Percentiles rank a stretch among this genome's conserved stretches.
phyloP scores from a whole-genome alignment of 2,113 vertebrate genomes.

The Bubo bubo region DNA sequence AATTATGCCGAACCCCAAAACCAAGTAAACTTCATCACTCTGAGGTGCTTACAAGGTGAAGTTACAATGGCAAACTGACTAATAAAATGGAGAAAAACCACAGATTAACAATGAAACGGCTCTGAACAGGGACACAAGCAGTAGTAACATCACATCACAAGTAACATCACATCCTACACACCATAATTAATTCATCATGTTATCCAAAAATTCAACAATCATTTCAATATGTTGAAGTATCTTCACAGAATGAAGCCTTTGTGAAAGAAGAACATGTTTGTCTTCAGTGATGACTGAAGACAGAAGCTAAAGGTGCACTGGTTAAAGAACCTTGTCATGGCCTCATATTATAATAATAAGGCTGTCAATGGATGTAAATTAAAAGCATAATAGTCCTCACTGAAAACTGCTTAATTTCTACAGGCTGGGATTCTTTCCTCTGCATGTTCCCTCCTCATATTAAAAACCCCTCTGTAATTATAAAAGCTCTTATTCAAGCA shows the following conservation, averaged over 20 bases:
- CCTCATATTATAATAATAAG: not conserved
- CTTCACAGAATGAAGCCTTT: not conserved
- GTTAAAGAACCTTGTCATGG: not conserved
- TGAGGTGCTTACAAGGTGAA: not conserved
- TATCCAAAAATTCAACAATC: not conserved
- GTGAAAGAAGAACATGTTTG: not conserved
- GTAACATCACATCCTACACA: not conserved
- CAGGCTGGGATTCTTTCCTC: not conserved
- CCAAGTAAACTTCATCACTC: not conserved
- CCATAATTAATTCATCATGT: not conserved
- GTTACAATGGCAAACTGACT: not conserved
- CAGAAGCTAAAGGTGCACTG: not conserved
- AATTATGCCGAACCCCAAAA: not conserved
- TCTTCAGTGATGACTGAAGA: not conserved
- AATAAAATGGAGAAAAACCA: not conserved
- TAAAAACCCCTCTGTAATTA: not conserved
- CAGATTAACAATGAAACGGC: not conserved
- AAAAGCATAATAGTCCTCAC: not conserved
- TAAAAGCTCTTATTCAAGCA: not conserved
- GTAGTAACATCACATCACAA: not conserved
- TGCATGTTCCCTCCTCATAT: not conserved
- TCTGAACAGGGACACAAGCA: not conserved
- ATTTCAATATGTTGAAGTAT: not conserved
- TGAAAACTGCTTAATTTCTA: not conserved
- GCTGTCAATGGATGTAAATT: not conserved